Evolutionary conservation across 2,888 invertebrate species (phyloP).

Genomic region (Globia sparganii): DNA sequence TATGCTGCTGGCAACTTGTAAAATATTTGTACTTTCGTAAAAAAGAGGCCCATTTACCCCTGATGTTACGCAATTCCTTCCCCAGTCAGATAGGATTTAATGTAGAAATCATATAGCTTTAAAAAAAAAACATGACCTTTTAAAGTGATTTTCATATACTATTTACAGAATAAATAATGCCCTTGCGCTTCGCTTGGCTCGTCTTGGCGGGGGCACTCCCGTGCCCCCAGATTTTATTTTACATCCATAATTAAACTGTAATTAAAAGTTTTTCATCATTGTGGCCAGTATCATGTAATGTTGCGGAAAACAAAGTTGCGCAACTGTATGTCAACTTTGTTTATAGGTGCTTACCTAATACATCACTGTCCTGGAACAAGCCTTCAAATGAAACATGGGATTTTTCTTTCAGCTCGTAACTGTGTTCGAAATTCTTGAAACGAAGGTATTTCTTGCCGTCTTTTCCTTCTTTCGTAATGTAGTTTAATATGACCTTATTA

Average conservation of each 20-base stretch:
- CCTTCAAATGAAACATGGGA: constrained; percentile 33
- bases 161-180: not conserved
- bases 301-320: not conserved
- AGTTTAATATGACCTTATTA: not conserved
- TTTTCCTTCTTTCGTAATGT: constrained; percentile 15
- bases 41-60: not conserved
- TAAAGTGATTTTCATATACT: not conserved
- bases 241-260: not conserved
- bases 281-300: not conserved
- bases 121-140: too few species aligned
- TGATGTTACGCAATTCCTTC: not conserved
- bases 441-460: constrained; percentile 32
- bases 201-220: too few species aligned
- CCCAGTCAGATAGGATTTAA: not conserved
- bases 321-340: not conserved
- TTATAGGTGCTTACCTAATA: constrained; percentile 43
- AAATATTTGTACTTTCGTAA: not conserved
- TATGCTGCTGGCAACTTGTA: not conserved
- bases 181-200: too few species aligned
- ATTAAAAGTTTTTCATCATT: not conserved
- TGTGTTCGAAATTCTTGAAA: constrained; percentile 44
- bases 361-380: constrained; percentile 27
- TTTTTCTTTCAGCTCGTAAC: constrained; percentile 34
- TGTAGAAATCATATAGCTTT: not conserved
- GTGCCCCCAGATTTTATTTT: too few species aligned